phyloP scores from a whole-genome alignment of 2,888 invertebrate genomes.

The Chirona hameri region DNA sequence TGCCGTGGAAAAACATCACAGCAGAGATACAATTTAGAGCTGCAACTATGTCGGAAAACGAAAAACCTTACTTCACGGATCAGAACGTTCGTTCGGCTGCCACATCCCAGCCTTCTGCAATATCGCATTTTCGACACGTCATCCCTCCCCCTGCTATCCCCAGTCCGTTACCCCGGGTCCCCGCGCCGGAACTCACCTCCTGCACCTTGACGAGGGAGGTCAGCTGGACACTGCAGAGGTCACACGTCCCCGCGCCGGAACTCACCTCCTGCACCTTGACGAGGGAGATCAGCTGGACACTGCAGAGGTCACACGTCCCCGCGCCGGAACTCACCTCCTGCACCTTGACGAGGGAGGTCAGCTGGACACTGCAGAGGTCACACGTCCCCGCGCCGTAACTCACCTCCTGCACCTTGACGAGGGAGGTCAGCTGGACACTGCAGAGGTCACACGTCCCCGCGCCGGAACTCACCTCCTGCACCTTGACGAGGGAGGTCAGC shows the following conservation, averaged over 20 bases:
- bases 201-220: neutral
- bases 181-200: neutral
- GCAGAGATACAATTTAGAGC: too few species aligned
- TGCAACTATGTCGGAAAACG: too few species aligned
- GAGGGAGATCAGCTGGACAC: neutral
- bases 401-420: neutral
- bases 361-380: neutral
- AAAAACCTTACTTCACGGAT: too few species aligned
- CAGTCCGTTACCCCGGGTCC: too few species aligned
- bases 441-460: neutral
- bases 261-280: neutral
- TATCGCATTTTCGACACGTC: too few species aligned
- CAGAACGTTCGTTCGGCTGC: too few species aligned
- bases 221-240: neutral
- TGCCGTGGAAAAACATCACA: too few species aligned
- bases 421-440: neutral
- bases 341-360: neutral
- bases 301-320: neutral
- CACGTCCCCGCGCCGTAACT: too few species aligned
- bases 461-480: slow-evolving; percentile 5
- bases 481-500: neutral
- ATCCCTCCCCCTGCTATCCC: too few species aligned
- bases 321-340: slow-evolving; percentile 9
- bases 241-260: too few species aligned
- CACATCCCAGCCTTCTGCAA: too few species aligned